phyloP scores from a whole-genome alignment of 2,113 vertebrate species.

The Dipodomys merriami region DNA sequence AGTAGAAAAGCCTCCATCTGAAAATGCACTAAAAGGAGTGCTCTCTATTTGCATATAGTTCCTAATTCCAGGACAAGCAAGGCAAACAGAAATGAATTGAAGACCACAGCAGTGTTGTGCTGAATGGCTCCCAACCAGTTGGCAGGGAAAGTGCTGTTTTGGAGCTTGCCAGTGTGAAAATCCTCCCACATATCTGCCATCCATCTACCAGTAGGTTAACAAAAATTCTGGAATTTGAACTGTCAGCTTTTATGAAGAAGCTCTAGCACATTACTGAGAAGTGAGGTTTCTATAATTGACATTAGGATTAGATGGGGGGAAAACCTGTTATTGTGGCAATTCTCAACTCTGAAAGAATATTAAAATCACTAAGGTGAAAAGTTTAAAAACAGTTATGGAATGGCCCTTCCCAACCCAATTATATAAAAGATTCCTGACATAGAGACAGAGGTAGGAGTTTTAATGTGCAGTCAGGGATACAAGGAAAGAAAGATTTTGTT shows the following conservation, averaged over 20 bases:
- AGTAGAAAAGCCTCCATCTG: not conserved
- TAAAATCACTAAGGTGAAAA: constrained; percentile 9
- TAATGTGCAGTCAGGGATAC: not conserved
- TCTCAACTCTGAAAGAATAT: not conserved
- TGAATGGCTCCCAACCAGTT: not conserved
- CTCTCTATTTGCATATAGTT: not conserved
- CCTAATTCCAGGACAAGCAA: constrained; percentile 32
- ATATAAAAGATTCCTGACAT: constrained; percentile 26
- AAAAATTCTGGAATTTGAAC: not conserved
- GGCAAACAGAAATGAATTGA: not conserved
- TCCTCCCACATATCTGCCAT: not conserved
- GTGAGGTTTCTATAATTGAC: not conserved
- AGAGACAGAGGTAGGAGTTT: not conserved
- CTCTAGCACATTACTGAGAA: not conserved
- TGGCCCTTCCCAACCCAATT: constrained; percentile 4
- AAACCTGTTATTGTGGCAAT: not conserved
- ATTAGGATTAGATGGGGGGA: not conserved
- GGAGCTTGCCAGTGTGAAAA: not conserved
- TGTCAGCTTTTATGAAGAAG: not conserved
- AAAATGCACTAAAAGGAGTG: not conserved
- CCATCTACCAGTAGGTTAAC: not conserved
- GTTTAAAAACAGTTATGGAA: constrained; percentile 16
- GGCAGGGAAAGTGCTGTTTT: not conserved
- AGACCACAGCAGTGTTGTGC: not conserved
- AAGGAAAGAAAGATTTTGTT: not conserved